These are phyloP conservation scores for Cygnus olor DNA, from an alignment of 2,797 vertebrate species.

Conservation along the genomic window DNA sequence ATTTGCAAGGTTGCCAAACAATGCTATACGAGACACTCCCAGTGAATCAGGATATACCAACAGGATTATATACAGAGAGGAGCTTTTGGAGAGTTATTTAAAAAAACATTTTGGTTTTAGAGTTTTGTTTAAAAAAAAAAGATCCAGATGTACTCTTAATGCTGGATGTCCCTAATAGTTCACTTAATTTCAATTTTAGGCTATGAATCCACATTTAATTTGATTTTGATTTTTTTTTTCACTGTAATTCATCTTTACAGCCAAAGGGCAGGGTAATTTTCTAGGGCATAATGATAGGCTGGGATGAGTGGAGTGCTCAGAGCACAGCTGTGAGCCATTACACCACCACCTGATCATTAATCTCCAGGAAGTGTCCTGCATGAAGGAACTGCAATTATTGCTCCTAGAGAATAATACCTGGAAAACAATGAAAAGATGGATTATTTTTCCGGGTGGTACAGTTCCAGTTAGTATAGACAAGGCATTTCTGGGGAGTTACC, in stretches of 20 bases:
- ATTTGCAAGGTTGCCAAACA: not conserved
- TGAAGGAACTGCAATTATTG: not conserved
- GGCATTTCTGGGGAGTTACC: not conserved
- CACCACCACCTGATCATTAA: slow-evolving; percentile 40
- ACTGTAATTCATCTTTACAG: slow-evolving; percentile 26
- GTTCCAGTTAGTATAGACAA: not conserved
- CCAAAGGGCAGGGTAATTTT: slow-evolving; percentile 31
- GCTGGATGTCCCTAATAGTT: not conserved
- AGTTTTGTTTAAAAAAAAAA: not conserved
- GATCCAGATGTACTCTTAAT: not conserved
- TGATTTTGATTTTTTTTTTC: not conserved
- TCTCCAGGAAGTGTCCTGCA: slow-evolving; percentile 2
- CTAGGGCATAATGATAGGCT: slow-evolving; percentile 14
- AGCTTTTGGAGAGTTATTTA: not conserved
- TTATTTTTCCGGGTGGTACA: slow-evolving; percentile 6
- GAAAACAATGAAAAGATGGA: slow-evolving; percentile 21
- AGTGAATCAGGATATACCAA: not conserved
- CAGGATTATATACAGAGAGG: not conserved
- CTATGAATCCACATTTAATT: slow-evolving; percentile 1
- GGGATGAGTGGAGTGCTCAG: not conserved
- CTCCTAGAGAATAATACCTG: slow-evolving; percentile 14
- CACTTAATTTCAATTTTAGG: not conserved
- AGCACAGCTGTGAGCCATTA: slow-evolving; percentile 24
- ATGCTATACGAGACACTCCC: not conserved
- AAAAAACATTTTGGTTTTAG: not conserved